A percentile compares a stretch with the other conserved stretches of the same genome.
phyloP scores from a whole-genome alignment of 2,888 invertebrate species.

The Altica lythri region DNA sequence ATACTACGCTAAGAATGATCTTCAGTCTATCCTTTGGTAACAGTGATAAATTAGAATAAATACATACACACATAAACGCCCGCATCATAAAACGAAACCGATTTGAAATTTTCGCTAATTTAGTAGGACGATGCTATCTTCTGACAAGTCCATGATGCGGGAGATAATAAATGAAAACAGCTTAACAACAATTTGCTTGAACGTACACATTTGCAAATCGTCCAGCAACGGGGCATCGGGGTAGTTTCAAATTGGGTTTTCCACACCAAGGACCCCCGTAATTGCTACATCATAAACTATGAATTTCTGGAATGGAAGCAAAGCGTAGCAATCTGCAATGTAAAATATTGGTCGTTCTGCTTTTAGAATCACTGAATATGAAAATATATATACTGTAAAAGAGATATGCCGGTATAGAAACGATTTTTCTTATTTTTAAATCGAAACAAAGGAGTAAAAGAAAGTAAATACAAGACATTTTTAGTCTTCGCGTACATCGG shows the following conservation, averaged over 20 bases:
- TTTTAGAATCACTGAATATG: slow-evolving; percentile 4
- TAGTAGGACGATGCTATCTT: too few species aligned
- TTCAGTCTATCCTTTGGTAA: too few species aligned
- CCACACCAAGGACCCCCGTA: slow-evolving; percentile 8
- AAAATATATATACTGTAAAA: neutral
- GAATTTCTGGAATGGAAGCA: neutral
- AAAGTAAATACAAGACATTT: too few species aligned
- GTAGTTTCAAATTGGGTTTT: slow-evolving; percentile 11
- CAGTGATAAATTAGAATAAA: too few species aligned
- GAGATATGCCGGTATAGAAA: neutral
- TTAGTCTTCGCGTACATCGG: too few species aligned
- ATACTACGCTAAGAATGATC: too few species aligned
- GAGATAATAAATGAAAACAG: slow-evolving; percentile 6
- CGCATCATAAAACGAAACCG: neutral
- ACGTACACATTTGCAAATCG: slow-evolving; percentile 6
- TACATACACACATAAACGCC: too few species aligned
- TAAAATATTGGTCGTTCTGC: neutral
- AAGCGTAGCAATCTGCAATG: slow-evolving; percentile 6
- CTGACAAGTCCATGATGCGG: too few species aligned
- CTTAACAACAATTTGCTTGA: slow-evolving; percentile 7
- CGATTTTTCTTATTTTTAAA: too few species aligned
- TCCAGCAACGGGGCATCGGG: slow-evolving; percentile 12
- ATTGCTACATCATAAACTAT: slow-evolving; percentile 18
- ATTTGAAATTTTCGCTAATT: too few species aligned
- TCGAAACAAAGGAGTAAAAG: too few species aligned